phyloP scores from a whole-genome alignment of 2,888 invertebrate species.

The Ashinkailepas kermadecensis region DNA sequence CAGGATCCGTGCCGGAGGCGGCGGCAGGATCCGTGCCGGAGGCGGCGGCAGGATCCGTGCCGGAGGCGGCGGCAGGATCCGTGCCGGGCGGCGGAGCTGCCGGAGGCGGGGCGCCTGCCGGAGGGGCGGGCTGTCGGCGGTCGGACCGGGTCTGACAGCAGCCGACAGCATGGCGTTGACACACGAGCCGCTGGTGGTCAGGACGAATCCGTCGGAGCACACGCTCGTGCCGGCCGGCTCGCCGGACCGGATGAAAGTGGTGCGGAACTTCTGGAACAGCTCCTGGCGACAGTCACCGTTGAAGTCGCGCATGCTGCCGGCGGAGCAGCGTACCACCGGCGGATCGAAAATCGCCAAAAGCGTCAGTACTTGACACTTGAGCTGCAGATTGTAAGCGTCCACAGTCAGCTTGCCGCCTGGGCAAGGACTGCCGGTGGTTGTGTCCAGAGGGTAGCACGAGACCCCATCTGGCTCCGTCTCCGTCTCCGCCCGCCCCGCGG shows the following conservation, averaged over 20 bases:
- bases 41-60: no score
- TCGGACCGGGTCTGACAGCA: slow-evolving; percentile 53
- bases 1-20: no score
- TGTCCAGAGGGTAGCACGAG: not conserved
- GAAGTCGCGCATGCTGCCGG: slow-evolving; percentile 53
- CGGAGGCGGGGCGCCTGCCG: no score
- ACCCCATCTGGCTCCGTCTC: no score
- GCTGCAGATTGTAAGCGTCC: not conserved
- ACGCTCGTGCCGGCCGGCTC: not conserved
- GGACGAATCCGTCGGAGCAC: slow-evolving; percentile 43
- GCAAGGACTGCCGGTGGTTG: not conserved
- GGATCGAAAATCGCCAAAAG: slow-evolving; percentile 51
- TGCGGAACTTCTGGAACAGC: slow-evolving; percentile 54
- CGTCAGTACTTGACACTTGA: slow-evolving; percentile 39
- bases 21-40: no score
- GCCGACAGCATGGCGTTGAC: slow-evolving; percentile 50
- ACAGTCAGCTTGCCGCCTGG: not conserved
- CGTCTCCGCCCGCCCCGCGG: no score
- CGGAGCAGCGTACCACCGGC: slow-evolving; percentile 50
- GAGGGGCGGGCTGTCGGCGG: slow-evolving; percentile 38
- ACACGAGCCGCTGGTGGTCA: slow-evolving; percentile 51
- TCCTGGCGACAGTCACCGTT: slow-evolving; percentile 52
- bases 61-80: no score
- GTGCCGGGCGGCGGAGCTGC: no score
- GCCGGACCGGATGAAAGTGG: slow-evolving; percentile 35